Conservation (phyloP, 2,888 invertebrate species). For the Cerastoderma edule region DNA sequence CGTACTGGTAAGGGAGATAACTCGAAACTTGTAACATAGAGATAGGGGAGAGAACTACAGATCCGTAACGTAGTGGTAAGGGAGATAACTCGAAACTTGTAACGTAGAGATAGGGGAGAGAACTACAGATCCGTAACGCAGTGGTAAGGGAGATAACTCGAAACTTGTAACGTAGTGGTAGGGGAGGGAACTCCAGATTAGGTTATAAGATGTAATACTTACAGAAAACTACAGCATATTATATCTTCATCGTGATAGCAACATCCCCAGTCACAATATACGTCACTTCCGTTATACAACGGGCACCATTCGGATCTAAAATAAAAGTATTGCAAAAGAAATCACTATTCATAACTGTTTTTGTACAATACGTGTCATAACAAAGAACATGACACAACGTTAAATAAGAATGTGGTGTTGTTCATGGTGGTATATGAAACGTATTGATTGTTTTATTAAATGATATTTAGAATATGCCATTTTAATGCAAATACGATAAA, state of each 20-base stretch:
- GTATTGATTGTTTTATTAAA: background rate
- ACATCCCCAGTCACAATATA: slow-evolving; percentile 9
- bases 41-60: background rate
- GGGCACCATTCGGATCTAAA: slow-evolving; percentile 16
- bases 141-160: background rate
- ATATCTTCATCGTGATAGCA: slow-evolving; percentile 12
- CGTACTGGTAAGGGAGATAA: background rate
- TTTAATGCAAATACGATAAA: no score
- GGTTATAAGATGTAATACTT: background rate
- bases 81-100: background rate
- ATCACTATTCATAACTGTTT: no score
- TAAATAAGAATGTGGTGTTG: background rate
- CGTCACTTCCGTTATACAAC: background rate
- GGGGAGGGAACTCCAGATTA: background rate
- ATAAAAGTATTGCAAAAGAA: no score
- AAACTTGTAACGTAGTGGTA: background rate
- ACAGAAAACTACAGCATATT: slow-evolving; percentile 16
- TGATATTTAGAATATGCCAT: no score
- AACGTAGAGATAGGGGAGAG: background rate
- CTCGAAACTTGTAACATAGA: background rate
- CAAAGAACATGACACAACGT: no score
- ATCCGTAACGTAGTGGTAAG: no score
- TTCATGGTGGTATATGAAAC: background rate
- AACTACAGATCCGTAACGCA: background rate
- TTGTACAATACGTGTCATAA: no score